Base-by-base conservation (phyloP, 2,113 vertebrate species). In the Vireo altiloquus region DNA sequence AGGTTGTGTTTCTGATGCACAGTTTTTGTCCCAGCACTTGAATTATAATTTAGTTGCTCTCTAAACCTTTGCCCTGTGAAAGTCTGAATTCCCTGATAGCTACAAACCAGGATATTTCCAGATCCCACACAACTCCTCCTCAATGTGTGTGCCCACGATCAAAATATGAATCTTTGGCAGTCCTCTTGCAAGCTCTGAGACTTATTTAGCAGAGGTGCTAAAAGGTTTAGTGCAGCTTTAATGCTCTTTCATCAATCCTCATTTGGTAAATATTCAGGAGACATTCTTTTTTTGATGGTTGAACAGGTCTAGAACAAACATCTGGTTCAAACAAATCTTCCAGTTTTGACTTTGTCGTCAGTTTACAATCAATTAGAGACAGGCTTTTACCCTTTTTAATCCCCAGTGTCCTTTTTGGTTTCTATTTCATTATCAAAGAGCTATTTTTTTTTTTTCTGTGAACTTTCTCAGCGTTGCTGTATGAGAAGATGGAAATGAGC, bases 261-360 rank as follows among this genome's bases (percentile, higher is more conserved):
- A 82, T 95, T 89, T 82, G 52, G 59, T 78, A 76, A 94, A 72
- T 88, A 89, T 91, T 88, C 85, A 63, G 61, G 82, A 96, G 44
- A 35, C 24, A 19, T 87, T 89, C 2, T 53, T 49, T 75, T 79
- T 83, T 42, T 69, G 46, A 60, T 85, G 80, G 74, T 79, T 93
- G 74, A 94, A 72, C 57, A 39, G 68, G 30, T 78, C 89, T 91
- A 78, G 66, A 93, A 83, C 68, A 94, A 96, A 95, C 47, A 92
- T 66, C 70, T 91, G 93, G 28, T 90, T 92, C 50, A 95, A 94
- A 94, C 46, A 92, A 78, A 66, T 80, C 69, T 95, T 90, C 27
- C 54, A 35, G 78, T 68, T 96, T 94, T 76, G 54, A 72, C n/a
- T 86, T 88, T 92, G 30, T 66, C 89, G 89, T 87, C 80, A 80